Evolutionary conservation across 2,797 vertebrate genomes (phyloP), one percentile per base, ranked within the genome.

Genomic region (Tangara arthus): DNA sequence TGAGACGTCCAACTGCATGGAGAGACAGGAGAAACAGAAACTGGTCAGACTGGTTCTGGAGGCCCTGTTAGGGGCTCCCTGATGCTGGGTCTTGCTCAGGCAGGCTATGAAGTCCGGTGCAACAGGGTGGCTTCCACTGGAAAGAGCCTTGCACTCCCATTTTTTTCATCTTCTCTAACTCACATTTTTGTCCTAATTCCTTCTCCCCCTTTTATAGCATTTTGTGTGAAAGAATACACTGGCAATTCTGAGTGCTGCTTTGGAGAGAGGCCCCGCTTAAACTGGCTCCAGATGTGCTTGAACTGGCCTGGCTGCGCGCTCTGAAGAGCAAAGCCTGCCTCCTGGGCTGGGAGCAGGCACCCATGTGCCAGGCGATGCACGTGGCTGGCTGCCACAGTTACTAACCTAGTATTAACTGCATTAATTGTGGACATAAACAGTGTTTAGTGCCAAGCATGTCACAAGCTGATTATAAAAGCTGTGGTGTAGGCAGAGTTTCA

Each of bases 341-440:
- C 63, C 30, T 15, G 5, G 15, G 55, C 27, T 30, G 30, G 24
- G n/a, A 69, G 79, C 55, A 73, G 76, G 76, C 94, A 70, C 69
- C 89, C 95, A 92, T 90, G 86, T 94, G 90, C 92, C 88, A 73
- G 94, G 73, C 70, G 6, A 12, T 6, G 68, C 95, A 95, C 60
- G 56, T 92, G 95, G 93, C 93, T 46, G 72, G 8, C 88, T 87
- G 93, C 83, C 86, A 70, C 88, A 26, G 47, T 80, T 64, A 80
- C 92, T 84, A 90, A 82, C 80, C 86, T 80, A 63, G 64, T 53
- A 94, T 89, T 93, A 90, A 82, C 92, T 89, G 60, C 60, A 78
- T 87, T 93, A 95, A 95, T 91, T 87, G 81, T 22, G 75, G 92
- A 90, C 89, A 87, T 84, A 93, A 97, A 94, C 92, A 93, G 77